A percentile compares a stretch with the other conserved stretches of the same genome.
phyloP scores from a whole-genome alignment of 2,113 vertebrate species.

The Clarias magur region DNA sequence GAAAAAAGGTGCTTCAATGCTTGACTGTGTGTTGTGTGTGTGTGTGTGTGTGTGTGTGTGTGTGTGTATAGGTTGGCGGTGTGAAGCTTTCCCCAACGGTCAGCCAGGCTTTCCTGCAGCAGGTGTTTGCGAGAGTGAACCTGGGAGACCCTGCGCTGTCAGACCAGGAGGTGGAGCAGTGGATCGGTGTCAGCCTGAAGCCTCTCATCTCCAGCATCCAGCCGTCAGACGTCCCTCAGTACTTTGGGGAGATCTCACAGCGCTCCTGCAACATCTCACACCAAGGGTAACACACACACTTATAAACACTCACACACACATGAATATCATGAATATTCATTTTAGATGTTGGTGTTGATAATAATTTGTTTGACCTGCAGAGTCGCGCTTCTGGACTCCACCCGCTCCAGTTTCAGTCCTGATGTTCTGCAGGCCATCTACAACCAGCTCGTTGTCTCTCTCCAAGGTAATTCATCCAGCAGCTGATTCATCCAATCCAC shows the following conservation, averaged over 20 bases:
- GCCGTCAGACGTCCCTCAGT: conserved; percentile 47
- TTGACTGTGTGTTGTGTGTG: background rate
- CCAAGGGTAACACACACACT: conserved; percentile 57
- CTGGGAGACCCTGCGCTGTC: conserved; percentile 56
- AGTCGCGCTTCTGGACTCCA: conserved; percentile 59
- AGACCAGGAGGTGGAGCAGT: conserved; percentile 54
- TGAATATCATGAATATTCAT: background rate
- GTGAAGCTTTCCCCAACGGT: conserved; percentile 41
- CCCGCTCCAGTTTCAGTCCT: conserved; percentile 55
- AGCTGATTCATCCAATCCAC: background rate
- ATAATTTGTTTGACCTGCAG: conserved; percentile 51
- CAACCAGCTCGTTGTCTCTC: conserved; percentile 60
- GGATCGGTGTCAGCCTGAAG: conserved; percentile 61
- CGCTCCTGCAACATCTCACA: conserved; percentile 61
- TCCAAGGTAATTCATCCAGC: conserved; percentile 59
- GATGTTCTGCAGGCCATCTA: conserved; percentile 55
- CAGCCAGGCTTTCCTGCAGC: conserved; percentile 64
- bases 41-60: conserved; percentile 9
- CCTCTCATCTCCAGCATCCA: conserved; percentile 62
- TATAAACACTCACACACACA: conserved; percentile 26
- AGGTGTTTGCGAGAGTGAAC: conserved; percentile 67
- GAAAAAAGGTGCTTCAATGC: background rate
- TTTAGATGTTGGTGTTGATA: background rate
- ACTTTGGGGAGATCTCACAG: conserved; percentile 59
- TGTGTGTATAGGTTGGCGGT: conserved; percentile 6